A percentile compares a stretch with the other conserved stretches of the same genome.
Evolutionary conservation across 2,113 vertebrate species (phyloP).

Genomic region (Glaucomys volans): DNA sequence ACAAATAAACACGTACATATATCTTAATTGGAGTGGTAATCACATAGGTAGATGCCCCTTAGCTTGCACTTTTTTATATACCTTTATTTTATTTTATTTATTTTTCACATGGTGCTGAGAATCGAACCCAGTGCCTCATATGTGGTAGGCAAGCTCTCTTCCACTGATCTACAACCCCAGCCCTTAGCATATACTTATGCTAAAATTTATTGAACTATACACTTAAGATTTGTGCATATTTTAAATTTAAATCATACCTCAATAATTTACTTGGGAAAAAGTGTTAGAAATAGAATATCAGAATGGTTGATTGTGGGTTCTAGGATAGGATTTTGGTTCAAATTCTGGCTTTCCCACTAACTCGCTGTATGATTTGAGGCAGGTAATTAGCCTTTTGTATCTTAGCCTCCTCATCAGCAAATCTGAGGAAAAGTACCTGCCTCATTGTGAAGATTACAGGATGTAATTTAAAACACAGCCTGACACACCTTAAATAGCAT

Average conservation of each 20-base stretch:
- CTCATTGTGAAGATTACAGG: background rate
- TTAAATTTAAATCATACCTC: slow-evolving; percentile 14
- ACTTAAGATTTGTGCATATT: slow-evolving; percentile 9
- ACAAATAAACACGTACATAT: background rate
- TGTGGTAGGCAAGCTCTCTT: too few relatives aligned
- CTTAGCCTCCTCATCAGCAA: background rate
- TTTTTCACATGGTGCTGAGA: too few relatives aligned
- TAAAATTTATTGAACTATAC: background rate
- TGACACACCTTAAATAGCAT: background rate
- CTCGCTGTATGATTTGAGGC: background rate
- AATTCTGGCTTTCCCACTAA: background rate
- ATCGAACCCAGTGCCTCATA: too few relatives aligned
- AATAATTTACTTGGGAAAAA: slow-evolving; percentile 15
- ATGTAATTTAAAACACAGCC: background rate
- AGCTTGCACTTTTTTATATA: background rate
- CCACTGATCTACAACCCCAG: too few relatives aligned
- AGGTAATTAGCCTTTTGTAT: slow-evolving; percentile 23
- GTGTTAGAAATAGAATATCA: slow-evolving; percentile 3
- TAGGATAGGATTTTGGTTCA: slow-evolving; percentile 22
- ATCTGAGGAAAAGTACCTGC: background rate
- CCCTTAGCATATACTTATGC: background rate
- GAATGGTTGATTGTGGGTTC: slow-evolving; percentile 4
- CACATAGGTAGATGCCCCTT: background rate
- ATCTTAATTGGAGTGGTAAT: background rate
- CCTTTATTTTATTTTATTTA: too few relatives aligned